Conservation (phyloP, 2,797 vertebrate genomes). For the Salarias fasciatus region DNA sequence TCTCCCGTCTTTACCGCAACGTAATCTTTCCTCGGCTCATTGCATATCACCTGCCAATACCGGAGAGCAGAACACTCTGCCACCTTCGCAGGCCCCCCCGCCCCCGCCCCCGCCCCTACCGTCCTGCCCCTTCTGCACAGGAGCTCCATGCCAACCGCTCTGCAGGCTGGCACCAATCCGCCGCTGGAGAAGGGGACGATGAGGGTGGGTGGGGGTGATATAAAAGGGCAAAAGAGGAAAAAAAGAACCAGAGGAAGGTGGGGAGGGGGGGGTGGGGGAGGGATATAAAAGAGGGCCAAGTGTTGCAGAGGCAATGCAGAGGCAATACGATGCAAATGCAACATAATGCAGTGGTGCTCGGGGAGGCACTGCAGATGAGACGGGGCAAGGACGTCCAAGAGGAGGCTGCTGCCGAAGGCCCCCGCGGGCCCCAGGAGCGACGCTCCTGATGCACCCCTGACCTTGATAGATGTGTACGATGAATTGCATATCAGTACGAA, state of each 20-base stretch:
- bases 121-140: constrained; percentile 5
- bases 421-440: neutral
- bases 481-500: constrained; percentile 29
- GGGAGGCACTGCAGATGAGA: constrained; percentile 65
- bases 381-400: constrained; percentile 52
- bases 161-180: constrained; percentile 44
- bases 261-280: neutral
- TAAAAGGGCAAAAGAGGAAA: constrained; percentile 29
- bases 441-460: constrained; percentile 34
- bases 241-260: neutral
- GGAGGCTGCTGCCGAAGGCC: constrained; percentile 22
- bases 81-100: constrained; percentile 11
- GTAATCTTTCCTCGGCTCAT: constrained; percentile 57
- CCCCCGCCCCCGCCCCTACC: too few species aligned
- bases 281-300: too few species aligned
- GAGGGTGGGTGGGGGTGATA: neutral
- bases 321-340: constrained; percentile 78
- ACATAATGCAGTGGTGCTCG: constrained; percentile 75
- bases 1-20: constrained; percentile 52
- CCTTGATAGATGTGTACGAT: constrained; percentile 32
- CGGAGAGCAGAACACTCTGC: constrained; percentile 7
- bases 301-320: constrained; percentile 76
- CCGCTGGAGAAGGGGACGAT: constrained; percentile 30
- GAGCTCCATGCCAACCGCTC: constrained; percentile 35
- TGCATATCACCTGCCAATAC: constrained; percentile 43